These are phyloP conservation scores for Candidula unifasciata DNA, from an alignment of 2,888 invertebrate genomes.

Conservation along the genomic window DNA sequence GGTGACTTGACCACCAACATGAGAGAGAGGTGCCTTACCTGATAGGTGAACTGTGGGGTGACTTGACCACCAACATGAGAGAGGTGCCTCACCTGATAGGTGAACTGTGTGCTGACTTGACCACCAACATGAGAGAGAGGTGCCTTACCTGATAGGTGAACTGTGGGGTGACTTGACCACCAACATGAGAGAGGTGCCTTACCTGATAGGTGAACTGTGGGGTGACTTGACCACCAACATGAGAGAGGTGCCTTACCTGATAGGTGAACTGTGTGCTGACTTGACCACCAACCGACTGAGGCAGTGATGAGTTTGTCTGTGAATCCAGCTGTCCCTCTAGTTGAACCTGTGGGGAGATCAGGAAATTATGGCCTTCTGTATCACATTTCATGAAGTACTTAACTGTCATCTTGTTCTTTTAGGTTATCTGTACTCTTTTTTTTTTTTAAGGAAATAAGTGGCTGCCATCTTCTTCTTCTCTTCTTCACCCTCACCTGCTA, in stretches of 20 bases:
- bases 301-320: conserved; percentile 35
- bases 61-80: conserved; percentile 19
- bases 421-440: too few relatives aligned
- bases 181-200: too few relatives aligned
- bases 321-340: conserved; percentile 55
- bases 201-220: conserved; percentile 60
- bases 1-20: conserved; percentile 21
- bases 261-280: conserved; percentile 56
- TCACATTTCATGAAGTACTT: too few relatives aligned
- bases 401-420: too few relatives aligned
- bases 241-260: conserved; percentile 50
- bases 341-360: conserved; percentile 40
- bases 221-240: conserved; percentile 14
- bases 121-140: too few relatives aligned
- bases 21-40: too few relatives aligned
- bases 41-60: conserved; percentile 57
- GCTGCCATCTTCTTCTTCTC: too few relatives aligned
- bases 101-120: too few relatives aligned
- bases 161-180: conserved; percentile 46
- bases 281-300: conserved; percentile 35
- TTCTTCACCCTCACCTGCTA: too few relatives aligned
- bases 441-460: too few relatives aligned
- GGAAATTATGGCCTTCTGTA: too few relatives aligned
- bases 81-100: too few relatives aligned
- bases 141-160: conserved; percentile 58